Conservation (phyloP, 1,140 invertebrate genomes). For the Pseudomyrmex sp. region DNA sequence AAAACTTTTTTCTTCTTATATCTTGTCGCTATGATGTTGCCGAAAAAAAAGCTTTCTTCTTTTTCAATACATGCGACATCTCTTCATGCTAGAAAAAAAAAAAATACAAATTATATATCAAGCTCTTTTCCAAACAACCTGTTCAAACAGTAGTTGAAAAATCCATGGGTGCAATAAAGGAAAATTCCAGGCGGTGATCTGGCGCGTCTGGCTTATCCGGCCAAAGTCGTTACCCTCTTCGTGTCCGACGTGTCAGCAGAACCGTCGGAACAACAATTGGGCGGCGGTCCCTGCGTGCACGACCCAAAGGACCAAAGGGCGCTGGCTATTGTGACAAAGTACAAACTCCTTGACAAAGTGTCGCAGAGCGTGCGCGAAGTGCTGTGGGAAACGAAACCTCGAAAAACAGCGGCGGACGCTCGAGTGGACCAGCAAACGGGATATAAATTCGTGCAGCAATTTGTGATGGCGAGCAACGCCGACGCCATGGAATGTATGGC, state of each 20-base stretch:
- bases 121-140: background rate
- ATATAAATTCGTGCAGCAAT: conserved; percentile 82
- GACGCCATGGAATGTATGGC: conserved; percentile 85
- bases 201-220: conserved; percentile 85
- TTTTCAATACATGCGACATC: background rate
- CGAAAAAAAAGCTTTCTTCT: background rate
- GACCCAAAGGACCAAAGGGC: conserved; percentile 77
- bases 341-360: conserved; percentile 66
- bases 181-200: conserved; percentile 86
- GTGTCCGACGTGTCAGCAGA: conserved; percentile 89
- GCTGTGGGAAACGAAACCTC: conserved; percentile 42
- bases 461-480: conserved; percentile 86
- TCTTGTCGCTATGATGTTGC: background rate
- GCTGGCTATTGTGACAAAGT: conserved; percentile 83
- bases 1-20: background rate
- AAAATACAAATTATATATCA: background rate
- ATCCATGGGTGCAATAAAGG: background rate
- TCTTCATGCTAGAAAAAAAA: background rate
- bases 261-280: conserved; percentile 85
- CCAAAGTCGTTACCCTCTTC: conserved; percentile 87
- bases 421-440: conserved; percentile 63
- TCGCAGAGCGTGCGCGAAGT: conserved; percentile 62
- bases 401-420: conserved; percentile 27
- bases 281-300: conserved; percentile 88
- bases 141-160: background rate